Conservation (phyloP, 2,888 invertebrate genomes). For the Conchocele bisecta region DNA sequence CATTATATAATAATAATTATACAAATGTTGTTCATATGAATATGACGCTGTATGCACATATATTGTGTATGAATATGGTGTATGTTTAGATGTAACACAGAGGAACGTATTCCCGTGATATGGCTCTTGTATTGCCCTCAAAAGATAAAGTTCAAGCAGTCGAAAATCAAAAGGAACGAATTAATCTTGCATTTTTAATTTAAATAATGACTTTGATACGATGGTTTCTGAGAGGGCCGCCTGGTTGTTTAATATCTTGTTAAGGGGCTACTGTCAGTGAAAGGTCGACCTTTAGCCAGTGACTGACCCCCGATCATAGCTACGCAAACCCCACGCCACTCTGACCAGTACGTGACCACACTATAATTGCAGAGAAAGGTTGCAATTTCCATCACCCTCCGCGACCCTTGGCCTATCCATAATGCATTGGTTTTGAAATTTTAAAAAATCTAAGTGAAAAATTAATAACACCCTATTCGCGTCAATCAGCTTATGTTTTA, state of each 20-base stretch:
- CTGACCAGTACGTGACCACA: slow-evolving; percentile 58
- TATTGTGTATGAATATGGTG: no score
- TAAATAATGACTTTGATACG: slow-evolving; percentile 59
- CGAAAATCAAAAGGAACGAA: slow-evolving; percentile 55
- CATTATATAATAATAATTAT: no score
- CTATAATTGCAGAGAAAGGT: slow-evolving; percentile 59
- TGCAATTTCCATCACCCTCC: slow-evolving; percentile 52
- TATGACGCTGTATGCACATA: no score
- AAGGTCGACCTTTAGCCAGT: slow-evolving; percentile 62
- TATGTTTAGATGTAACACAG: no score
- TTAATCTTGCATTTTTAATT: slow-evolving; percentile 63
- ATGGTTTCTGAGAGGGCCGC: slow-evolving; percentile 51
- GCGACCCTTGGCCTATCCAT: slow-evolving; percentile 57
- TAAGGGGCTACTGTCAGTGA: slow-evolving; percentile 54
- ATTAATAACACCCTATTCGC: slow-evolving; percentile 54
- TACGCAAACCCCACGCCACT: slow-evolving; percentile 56
- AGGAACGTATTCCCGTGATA: no score
- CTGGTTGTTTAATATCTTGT: no score
- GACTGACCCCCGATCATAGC: slow-evolving; percentile 53
- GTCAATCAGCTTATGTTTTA: slow-evolving; percentile 47
- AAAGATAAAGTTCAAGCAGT: slow-evolving; percentile 54
- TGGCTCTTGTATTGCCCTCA: no score
- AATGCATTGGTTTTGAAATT: slow-evolving; percentile 46
- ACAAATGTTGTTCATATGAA: no score
- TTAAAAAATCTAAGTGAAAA: slow-evolving; percentile 58